Percentiles rank a stretch among this genome's conserved stretches.
These are phyloP conservation scores for Naja naja DNA, from an alignment of 2,113 vertebrate species.

Conservation along the genomic window DNA sequence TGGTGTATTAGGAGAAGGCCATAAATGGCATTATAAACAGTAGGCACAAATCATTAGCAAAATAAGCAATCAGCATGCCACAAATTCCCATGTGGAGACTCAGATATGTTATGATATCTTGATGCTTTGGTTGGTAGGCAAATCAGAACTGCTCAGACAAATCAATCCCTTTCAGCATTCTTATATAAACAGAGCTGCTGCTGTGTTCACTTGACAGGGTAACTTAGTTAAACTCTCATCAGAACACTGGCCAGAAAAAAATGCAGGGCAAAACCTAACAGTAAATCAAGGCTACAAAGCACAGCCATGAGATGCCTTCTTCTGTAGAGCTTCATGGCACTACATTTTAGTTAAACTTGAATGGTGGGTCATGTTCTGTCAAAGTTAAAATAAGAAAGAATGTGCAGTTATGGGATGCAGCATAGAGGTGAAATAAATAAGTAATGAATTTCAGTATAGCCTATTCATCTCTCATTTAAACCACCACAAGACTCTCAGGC, in stretches of 20 bases:
- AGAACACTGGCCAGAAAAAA: not conserved
- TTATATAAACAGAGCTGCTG: not conserved
- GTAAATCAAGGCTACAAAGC: not conserved
- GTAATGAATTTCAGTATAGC: not conserved
- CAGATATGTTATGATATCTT: not conserved
- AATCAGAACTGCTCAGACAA: not conserved
- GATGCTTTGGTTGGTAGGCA: not conserved
- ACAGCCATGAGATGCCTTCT: not conserved
- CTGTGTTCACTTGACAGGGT: not conserved
- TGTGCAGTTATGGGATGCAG: not conserved
- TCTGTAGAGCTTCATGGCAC: not conserved
- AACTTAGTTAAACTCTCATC: conserved; percentile 11
- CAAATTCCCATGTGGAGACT: not conserved
- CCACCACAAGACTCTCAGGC: not conserved
- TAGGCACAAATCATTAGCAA: not conserved
- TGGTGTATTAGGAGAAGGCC: not conserved
- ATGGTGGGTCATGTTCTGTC: not conserved
- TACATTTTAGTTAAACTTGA: not conserved
- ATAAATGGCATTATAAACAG: conserved; percentile 1
- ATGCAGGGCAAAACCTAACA: not conserved
- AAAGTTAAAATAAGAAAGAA: not conserved
- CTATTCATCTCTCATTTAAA: not conserved
- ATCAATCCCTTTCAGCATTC: not conserved
- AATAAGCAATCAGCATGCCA: not conserved
- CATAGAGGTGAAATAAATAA: not conserved